Percentiles rank a stretch among this genome's conserved stretches.
Conservation (phyloP, 2,797 vertebrate species). For the Ibycter americanus region DNA sequence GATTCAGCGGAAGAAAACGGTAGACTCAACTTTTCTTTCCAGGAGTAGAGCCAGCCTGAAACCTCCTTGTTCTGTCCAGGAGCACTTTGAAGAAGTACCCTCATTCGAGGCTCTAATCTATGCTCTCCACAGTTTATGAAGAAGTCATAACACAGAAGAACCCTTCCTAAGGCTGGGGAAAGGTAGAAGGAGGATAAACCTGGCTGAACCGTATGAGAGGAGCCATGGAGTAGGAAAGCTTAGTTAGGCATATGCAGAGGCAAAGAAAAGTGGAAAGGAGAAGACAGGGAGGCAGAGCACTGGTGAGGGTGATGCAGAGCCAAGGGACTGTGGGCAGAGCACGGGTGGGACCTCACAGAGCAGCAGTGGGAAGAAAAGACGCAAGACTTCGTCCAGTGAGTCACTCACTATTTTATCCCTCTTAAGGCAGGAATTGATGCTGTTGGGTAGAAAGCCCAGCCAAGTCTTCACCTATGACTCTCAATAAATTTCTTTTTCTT, state of each 20-base stretch:
- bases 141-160: not conserved
- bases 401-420: not conserved
- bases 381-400: not conserved
- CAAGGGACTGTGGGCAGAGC: not conserved
- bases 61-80: not conserved
- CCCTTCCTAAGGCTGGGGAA: not conserved
- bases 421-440: not conserved
- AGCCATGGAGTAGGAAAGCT: not conserved
- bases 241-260: not conserved
- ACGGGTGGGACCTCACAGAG: not conserved
- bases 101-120: not conserved
- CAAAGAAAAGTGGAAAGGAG: not conserved
- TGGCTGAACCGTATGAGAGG: rapidly evolving
- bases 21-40: not conserved
- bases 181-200: not conserved
- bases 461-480: not conserved
- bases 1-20: not conserved
- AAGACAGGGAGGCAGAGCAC: not conserved
- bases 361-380: not conserved
- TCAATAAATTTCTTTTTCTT: not conserved
- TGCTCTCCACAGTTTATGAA: not conserved
- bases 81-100: not conserved
- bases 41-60: not conserved
- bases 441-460: not conserved
- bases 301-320: not conserved